Evolutionary conservation across 2,113 vertebrate genomes (phyloP), one percentile per base, ranked within the genome.

Genomic region (Pomatorhinus ruficollis): DNA sequence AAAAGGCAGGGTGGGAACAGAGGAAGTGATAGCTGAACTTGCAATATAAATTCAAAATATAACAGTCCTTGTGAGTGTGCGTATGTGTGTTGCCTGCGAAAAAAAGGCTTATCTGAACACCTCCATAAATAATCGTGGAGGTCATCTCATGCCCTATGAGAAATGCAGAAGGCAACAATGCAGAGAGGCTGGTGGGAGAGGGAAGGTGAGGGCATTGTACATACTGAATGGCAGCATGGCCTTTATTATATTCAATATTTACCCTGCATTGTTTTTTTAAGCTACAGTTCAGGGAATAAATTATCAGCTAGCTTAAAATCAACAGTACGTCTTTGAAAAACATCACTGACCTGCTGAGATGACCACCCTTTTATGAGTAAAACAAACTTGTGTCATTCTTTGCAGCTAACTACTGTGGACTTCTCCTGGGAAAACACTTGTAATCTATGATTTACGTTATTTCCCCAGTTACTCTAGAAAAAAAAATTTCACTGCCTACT

Each of bases 1-100:
- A 96, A 96, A 95, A 96, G 74, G 64, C 93, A 83, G 66, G 90
- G 69, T 93, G 79, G 97, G 93, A 97, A 97, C 95, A 92, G 83
- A 97, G 93, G 92, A 91, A 97, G 82, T 30, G 95, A 92, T 94
- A 96, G 94, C 77, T 72, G 64, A 94, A 85, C 64, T 91, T 83
- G 83, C 76, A 80, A 80, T 83, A 94, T 66, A 86, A 93, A 66
- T 87, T 90, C 69, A 57, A 83, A 89, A 93, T 95, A 30, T 90
- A 94, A 93, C 83, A 89, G 71, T 45, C 83, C 93, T 87, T 84
- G 64, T 42, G 25, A 77, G 69, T 80, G 75, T 77, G 45, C 33
- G 8, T 47, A 39, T 72, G 39, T 72, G 44, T 47, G 33, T 5
- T 65, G 91, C 93, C 85, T 83, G 74, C 92, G 87, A 93, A 95